A percentile compares a stretch with the other conserved stretches of the same genome.
phyloP scores from a whole-genome alignment of 2,113 vertebrate genomes.

The Eptesicus fuscus region DNA sequence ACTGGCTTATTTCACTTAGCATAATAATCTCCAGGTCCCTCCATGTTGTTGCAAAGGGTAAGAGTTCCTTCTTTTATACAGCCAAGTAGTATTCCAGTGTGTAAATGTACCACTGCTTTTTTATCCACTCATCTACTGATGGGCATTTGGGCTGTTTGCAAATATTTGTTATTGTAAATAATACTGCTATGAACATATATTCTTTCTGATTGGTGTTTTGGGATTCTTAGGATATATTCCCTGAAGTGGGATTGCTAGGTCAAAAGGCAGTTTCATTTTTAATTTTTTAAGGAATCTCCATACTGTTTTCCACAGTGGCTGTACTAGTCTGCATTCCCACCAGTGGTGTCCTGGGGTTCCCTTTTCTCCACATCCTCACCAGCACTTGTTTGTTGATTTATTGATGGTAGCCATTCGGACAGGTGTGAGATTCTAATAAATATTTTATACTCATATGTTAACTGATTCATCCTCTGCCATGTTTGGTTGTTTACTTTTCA shows the following conservation, averaged over 20 bases:
- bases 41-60: neutral
- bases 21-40: neutral
- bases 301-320: neutral
- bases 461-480: neutral
- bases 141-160: neutral
- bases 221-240: neutral
- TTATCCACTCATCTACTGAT: neutral
- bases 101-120: neutral
- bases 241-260: neutral
- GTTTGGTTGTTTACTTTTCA: neutral
- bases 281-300: neutral
- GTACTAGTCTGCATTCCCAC: neutral
- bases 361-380: neutral
- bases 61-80: neutral
- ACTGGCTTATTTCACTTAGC: neutral
- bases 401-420: neutral
- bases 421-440: neutral
- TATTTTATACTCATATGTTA: conserved; percentile 9
- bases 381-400: neutral
- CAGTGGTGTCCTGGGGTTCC: neutral
- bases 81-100: neutral
- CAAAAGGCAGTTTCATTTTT: neutral
- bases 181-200: neutral
- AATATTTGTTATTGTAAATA: neutral
- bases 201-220: neutral